These are phyloP conservation scores for Prunella strophiata DNA, from an alignment of 2,797 vertebrate genomes.

Conservation along the genomic window DNA sequence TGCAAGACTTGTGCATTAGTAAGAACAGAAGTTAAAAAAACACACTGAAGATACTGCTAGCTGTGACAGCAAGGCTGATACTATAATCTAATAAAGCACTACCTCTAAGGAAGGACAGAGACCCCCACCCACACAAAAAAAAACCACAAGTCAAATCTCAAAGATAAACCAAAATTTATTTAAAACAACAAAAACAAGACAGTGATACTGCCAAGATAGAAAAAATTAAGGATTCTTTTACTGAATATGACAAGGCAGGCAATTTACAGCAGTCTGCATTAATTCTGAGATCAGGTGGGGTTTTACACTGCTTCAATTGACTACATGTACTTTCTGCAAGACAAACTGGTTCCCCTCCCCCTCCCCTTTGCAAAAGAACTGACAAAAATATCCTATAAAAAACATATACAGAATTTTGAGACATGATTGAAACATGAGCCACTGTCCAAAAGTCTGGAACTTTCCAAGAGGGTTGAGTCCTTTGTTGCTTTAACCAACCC, in stretches of 20 bases:
- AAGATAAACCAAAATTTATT: constrained; percentile 68
- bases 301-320: background rate
- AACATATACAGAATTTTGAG: constrained; percentile 8
- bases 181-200: constrained; percentile 45
- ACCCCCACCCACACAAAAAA: constrained; percentile 15
- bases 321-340: background rate
- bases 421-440: background rate
- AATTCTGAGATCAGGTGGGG: background rate
- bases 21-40: background rate
- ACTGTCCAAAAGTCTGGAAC: constrained; percentile 31
- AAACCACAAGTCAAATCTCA: background rate
- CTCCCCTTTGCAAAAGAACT: background rate
- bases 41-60: background rate
- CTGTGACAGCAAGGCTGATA: background rate
- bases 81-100: background rate
- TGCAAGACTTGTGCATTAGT: background rate
- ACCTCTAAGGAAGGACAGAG: background rate
- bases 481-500: constrained; percentile 85
- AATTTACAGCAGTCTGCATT: background rate
- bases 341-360: background rate
- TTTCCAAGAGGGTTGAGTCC: constrained; percentile 4
- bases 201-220: background rate
- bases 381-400: constrained; percentile 22
- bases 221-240: constrained; percentile 15
- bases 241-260: background rate